Conservation (phyloP, 1,140 invertebrate genomes). For the Bradynema listronoti region DNA sequence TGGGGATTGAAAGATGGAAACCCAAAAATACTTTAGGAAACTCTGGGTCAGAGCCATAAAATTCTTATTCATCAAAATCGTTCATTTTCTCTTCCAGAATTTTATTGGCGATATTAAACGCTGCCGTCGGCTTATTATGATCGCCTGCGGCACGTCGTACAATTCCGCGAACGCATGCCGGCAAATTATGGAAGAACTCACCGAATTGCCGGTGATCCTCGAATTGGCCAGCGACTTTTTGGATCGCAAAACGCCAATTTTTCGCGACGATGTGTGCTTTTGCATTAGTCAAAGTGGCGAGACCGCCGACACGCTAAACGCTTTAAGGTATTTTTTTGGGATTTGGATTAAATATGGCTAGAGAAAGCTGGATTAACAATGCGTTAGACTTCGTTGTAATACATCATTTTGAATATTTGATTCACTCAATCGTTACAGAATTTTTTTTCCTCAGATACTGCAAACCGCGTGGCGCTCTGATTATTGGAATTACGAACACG, state of each 20-base stretch:
- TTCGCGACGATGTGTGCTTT: conserved; percentile 98
- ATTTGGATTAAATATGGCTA: too few species aligned
- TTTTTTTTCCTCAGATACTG: conserved; percentile 82
- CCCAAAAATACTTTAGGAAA: too few species aligned
- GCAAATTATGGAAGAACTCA: conserved; percentile 91
- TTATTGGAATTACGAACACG: conserved; percentile 96
- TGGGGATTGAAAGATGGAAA: too few species aligned
- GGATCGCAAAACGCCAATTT: conserved; percentile 93
- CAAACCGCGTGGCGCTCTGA: conserved; percentile 87
- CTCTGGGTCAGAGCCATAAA: too few species aligned
- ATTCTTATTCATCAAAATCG: too few species aligned
- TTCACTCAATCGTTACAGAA: too few species aligned
- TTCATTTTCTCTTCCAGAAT: conserved; percentile 67
- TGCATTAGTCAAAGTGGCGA: conserved; percentile 98
- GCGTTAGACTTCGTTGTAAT: too few species aligned
- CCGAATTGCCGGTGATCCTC: conserved; percentile 96
- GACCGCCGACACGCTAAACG: conserved; percentile 94
- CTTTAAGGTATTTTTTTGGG: conserved; percentile 62
- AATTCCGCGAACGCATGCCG: conserved; percentile 87
- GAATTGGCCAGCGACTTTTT: conserved; percentile 96
- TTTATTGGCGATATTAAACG: conserved; percentile 94
- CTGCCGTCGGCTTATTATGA: conserved; percentile 87
- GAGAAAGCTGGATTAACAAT: too few species aligned
- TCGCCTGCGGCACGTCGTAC: conserved; percentile 97
- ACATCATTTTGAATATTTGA: too few species aligned